Evolutionary conservation across 2,888 invertebrate species (phyloP), one percentile per base, ranked within the genome.

Genomic region (Mythimna ferrago): DNA sequence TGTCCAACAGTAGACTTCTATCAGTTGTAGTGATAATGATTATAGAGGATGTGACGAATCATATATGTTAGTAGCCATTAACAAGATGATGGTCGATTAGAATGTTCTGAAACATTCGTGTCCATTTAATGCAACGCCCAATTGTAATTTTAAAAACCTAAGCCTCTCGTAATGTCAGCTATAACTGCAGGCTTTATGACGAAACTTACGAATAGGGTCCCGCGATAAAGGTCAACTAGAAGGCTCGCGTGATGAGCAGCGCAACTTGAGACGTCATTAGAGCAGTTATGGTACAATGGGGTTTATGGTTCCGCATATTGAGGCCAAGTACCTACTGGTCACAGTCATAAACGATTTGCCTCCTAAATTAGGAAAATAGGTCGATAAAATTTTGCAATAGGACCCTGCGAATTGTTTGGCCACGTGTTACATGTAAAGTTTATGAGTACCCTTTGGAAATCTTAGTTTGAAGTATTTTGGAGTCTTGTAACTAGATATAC

Each of bases 281-380:
- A 58, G 51, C 67, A 54, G 53, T 76, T 71, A 80, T 67, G 54
- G 66, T 62, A 62, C 64, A 32, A 56, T 41, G 48, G 48, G 56
- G 48, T 58, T 71, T 69, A 81, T 81, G 73, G 77, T 68, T 66
- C 66, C 73, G 72, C 26, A 64, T 41, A 77, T 63, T 73, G 68
- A 62, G 81, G 77, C 58, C 77, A 68, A 72, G 79, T 66, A 9
- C 9, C 51, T 53, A 41, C 66, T 54, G 65, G 58, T 75, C 38
- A 32, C 4, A 41, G 62, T 66, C 26, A 56, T 78, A 78, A 61
- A 73, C 32, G 10, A 48, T 68, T 75, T 56, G 53, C 32, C 32
- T 48, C 48, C 57, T 57, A 61, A 67, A 73, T 68, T 32, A 73
- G 56, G 69, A 44, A 68, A 69, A 66, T 54, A 62, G 74, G 65